Evolutionary conservation across 2,113 vertebrate genomes (phyloP).

Genomic region (Chauna torquata): DNA sequence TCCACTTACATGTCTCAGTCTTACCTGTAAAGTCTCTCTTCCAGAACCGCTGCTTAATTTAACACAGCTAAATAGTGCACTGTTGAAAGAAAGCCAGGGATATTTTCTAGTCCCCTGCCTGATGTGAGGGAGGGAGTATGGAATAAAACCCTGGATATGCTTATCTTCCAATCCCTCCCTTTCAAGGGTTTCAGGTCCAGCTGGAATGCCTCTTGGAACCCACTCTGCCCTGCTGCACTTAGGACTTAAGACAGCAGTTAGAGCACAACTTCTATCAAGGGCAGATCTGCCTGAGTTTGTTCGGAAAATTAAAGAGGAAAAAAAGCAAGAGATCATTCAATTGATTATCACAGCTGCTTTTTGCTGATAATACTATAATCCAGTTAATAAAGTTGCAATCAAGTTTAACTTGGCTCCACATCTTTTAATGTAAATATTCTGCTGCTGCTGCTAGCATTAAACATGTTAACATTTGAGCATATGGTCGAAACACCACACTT

Average conservation of each 20-base stretch:
- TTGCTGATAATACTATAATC: slow-evolving; percentile 27
- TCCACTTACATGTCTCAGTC: not conserved
- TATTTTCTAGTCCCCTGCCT: not conserved
- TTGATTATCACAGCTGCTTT: not conserved
- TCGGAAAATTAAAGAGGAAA: not conserved
- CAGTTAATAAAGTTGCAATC: slow-evolving; percentile 24
- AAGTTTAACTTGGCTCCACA: slow-evolving; percentile 25
- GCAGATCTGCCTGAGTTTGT: not conserved
- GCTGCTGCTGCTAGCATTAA: not conserved
- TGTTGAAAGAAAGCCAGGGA: accelerated
- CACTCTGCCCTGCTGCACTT: not conserved
- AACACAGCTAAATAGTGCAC: not conserved
- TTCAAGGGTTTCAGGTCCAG: not conserved
- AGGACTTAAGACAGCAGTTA: not conserved
- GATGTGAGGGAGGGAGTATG: not conserved
- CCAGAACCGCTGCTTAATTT: not conserved
- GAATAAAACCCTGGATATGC: not conserved
- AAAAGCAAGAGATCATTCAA: not conserved
- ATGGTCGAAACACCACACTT: not conserved
- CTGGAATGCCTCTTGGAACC: not conserved
- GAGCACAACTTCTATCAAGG: not conserved
- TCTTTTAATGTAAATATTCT: slow-evolving; percentile 37
- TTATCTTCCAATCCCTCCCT: not conserved
- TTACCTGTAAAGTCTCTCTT: not conserved
- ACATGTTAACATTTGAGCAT: slow-evolving; percentile 11